phyloP scores from a whole-genome alignment of 2,888 invertebrate genomes.

The Marronus borbonicus region DNA sequence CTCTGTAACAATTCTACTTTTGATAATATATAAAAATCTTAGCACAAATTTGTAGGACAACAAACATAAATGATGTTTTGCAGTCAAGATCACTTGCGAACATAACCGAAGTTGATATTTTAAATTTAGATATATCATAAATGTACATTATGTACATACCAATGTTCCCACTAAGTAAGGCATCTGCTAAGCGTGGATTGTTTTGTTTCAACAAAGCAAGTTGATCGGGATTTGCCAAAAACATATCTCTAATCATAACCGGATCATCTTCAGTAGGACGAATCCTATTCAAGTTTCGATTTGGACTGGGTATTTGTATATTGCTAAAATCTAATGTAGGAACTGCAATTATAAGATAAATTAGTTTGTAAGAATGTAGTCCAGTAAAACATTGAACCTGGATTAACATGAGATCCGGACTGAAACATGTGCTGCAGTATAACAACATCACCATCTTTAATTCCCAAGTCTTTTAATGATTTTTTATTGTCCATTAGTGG shows the following conservation, averaged over 20 bases:
- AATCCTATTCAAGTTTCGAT: slow-evolving; percentile 58
- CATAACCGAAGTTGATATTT: no score
- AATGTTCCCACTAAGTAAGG: slow-evolving; percentile 87
- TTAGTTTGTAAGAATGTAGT: background rate
- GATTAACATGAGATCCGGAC: slow-evolving; percentile 63
- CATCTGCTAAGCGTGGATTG: slow-evolving; percentile 93
- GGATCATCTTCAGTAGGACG: slow-evolving; percentile 83
- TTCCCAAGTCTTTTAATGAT: slow-evolving; percentile 86
- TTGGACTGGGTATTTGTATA: slow-evolving; percentile 82
- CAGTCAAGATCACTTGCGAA: no score
- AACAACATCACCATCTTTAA: slow-evolving; percentile 91
- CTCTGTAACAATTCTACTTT: no score
- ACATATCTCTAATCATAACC: slow-evolving; percentile 87
- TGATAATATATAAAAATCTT: no score
- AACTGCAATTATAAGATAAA: slow-evolving; percentile 60
- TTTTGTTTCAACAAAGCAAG: slow-evolving; percentile 92
- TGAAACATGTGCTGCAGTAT: slow-evolving; percentile 83
- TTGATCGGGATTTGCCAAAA: slow-evolving; percentile 92
- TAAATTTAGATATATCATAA: no score
- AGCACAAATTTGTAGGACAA: no score
- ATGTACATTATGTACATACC: slow-evolving; percentile 70
- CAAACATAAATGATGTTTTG: no score
- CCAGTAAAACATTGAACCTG: slow-evolving; percentile 33
- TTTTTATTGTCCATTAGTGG: slow-evolving; percentile 89
- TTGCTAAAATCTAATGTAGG: slow-evolving; percentile 85